phyloP scores from a whole-genome alignment of 2,797 vertebrate genomes.

The Chiropotes sagulatus region DNA sequence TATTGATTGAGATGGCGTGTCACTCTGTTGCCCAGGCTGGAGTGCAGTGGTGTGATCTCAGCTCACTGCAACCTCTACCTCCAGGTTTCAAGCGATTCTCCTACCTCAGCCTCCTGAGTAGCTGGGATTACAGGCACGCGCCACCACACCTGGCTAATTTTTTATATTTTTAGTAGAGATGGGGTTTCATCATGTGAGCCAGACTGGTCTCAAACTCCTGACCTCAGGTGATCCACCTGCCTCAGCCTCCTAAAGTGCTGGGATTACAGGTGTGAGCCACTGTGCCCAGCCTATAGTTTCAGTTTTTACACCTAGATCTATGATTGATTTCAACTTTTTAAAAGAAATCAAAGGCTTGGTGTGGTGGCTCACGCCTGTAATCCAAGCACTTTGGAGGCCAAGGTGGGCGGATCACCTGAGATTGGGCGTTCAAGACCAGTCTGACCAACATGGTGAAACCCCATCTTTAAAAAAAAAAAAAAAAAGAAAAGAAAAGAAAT shows the following conservation, averaged over 20 bases:
- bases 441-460: too few relatives aligned
- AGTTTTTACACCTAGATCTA: neutral
- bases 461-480: too few relatives aligned
- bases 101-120: neutral
- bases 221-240: neutral
- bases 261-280: neutral
- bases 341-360: neutral
- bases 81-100: neutral
- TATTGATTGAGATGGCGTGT: too few relatives aligned
- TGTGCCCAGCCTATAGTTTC: neutral
- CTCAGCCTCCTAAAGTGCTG: neutral
- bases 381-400: too few relatives aligned
- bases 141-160: neutral
- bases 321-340: neutral
- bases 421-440: too few relatives aligned
- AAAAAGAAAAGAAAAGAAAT: too few relatives aligned
- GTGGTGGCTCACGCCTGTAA: too few relatives aligned
- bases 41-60: neutral
- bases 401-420: too few relatives aligned
- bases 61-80: neutral
- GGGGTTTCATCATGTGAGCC: neutral
- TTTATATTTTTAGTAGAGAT: neutral
- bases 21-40: too few relatives aligned
- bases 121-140: neutral
- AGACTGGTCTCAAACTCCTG: neutral